phyloP scores from a whole-genome alignment of 2,888 invertebrate species.

The Temnothorax ravouxi region DNA sequence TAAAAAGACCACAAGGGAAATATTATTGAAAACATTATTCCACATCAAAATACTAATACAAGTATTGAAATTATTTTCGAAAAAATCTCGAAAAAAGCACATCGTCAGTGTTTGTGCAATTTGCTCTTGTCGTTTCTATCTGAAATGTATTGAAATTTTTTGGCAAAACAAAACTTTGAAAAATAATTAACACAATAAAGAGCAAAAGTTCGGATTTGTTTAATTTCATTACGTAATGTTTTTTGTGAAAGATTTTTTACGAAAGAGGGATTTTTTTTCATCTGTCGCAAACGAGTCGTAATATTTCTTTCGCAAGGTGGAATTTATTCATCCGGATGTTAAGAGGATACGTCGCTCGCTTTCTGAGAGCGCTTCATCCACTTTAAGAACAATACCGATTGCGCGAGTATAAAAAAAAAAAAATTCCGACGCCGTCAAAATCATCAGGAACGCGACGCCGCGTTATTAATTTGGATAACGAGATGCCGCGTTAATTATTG shows the following conservation, averaged over 20 bases:
- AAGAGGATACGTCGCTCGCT: not conserved
- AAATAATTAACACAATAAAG: not conserved
- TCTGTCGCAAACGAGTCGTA: not conserved
- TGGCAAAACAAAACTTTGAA: not conserved
- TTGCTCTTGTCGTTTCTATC: not conserved
- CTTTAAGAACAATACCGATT: slow-evolving; percentile 39
- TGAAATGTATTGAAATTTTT: not conserved
- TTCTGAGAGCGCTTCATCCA: slow-evolving; percentile 26
- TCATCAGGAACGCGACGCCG: slow-evolving; percentile 41
- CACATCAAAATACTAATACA: not conserved
- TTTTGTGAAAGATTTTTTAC: slow-evolving; percentile 10
- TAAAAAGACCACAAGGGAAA: slow-evolving; percentile 20
- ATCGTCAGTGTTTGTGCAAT: not conserved
- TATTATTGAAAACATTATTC: slow-evolving; percentile 38
- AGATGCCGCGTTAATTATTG: slow-evolving; percentile 52
- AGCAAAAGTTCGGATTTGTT: not conserved
- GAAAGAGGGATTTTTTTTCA: not conserved
- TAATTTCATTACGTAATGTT: not conserved
- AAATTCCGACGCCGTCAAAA: slow-evolving; percentile 43
- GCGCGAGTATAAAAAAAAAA: slow-evolving; percentile 11
- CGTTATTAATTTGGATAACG: slow-evolving; percentile 53
- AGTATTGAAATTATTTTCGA: not conserved
- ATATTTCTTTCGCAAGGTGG: slow-evolving; percentile 14
- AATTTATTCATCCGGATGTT: slow-evolving; percentile 30
- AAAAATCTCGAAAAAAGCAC: not conserved